Percentiles rank a stretch among this genome's conserved stretches.
Evolutionary conservation across 2,888 invertebrate genomes (phyloP).

Genomic region (Dynastes tityus): DNA sequence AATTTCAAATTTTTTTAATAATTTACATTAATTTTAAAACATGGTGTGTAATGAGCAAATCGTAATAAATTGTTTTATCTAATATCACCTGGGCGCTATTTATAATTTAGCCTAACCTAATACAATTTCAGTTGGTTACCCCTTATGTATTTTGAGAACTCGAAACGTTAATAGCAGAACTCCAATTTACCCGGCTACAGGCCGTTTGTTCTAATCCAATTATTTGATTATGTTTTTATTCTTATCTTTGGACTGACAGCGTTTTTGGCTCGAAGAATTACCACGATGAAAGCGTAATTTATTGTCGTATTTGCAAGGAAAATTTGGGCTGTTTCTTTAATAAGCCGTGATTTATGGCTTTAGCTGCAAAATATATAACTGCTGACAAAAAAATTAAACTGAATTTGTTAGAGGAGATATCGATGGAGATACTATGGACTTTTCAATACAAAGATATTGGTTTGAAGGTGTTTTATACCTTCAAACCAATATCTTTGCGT

Average conservation of each 20-base stretch:
- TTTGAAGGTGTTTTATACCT: no score
- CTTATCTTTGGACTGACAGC: conserved; percentile 16
- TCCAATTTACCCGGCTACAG: conserved; percentile 17
- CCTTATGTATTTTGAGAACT: no score
- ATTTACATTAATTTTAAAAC: no score
- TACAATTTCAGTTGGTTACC: no score
- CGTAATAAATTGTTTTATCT: no score
- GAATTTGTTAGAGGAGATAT: background rate
- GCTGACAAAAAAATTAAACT: background rate
- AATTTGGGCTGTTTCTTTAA: conserved; percentile 29
- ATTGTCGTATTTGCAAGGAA: conserved; percentile 22
- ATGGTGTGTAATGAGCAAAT: no score
- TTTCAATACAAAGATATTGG: no score
- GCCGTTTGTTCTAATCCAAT: conserved; percentile 40
- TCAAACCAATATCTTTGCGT: no score
- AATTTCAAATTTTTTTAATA: no score
- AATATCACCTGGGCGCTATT: no score
- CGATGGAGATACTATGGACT: background rate
- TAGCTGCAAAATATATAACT: background rate
- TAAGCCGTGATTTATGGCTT: conserved; percentile 7
- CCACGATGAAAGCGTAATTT: conserved; percentile 40
- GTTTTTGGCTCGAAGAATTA: conserved; percentile 34
- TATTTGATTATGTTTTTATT: conserved; percentile 39
- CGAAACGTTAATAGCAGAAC: no score
- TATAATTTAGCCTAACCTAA: no score